phyloP scores from a whole-genome alignment of 2,797 vertebrate genomes.

The Siniperca scherzeri region DNA sequence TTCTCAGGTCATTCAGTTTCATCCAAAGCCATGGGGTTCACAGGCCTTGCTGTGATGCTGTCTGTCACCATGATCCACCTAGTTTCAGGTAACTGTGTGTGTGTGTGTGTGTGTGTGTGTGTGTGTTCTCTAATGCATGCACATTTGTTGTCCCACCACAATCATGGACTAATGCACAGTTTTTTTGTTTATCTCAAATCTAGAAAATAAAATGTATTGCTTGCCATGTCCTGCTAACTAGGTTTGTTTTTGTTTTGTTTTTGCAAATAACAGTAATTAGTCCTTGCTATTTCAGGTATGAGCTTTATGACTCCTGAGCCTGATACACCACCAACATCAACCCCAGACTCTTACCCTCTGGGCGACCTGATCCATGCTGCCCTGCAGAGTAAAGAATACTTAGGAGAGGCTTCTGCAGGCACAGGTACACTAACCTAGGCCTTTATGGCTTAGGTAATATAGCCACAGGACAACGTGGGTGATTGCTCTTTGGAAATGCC shows the following conservation, averaged over 20 bases:
- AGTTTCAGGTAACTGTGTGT: conserved; percentile 80
- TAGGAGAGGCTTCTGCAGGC: conserved; percentile 77
- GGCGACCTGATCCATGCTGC: conserved; percentile 86
- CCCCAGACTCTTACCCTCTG: conserved; percentile 78
- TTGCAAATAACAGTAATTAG: conserved; percentile 24
- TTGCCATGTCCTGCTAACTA: background rate
- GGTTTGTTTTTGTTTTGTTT: background rate
- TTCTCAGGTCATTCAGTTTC: conserved; percentile 70
- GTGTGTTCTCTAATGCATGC: conserved; percentile 14
- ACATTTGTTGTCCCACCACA: conserved; percentile 17
- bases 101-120: conserved; percentile 27
- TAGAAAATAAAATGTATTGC: background rate
- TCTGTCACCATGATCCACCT: conserved; percentile 81
- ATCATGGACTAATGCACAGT: background rate
- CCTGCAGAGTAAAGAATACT: conserved; percentile 88
- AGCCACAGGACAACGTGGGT: background rate
- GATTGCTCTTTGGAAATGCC: conserved; percentile 7
- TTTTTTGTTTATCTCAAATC: background rate
- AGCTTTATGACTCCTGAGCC: conserved; percentile 80
- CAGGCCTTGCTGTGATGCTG: conserved; percentile 80
- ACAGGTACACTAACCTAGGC: conserved; percentile 70
- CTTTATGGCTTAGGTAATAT: background rate
- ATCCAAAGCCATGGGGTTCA: conserved; percentile 80
- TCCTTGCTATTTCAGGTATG: conserved; percentile 75
- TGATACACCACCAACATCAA: conserved; percentile 76